These are phyloP conservation scores for Gastracanthus pulcherrimus DNA, from an alignment of 2,888 invertebrate species.

Conservation along the genomic window DNA sequence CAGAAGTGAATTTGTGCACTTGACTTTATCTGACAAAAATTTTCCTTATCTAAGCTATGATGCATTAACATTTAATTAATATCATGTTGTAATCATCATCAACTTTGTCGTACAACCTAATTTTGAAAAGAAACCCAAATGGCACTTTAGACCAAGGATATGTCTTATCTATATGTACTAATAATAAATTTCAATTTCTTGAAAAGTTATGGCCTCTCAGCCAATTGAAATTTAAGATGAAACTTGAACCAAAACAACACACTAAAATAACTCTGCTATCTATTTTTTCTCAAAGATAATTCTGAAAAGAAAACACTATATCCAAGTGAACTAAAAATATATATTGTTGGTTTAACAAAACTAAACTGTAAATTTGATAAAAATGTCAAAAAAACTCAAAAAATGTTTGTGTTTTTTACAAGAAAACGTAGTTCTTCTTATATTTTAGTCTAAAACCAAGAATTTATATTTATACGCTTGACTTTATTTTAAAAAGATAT, in stretches of 20 bases:
- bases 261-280: slow-evolving; percentile 39
- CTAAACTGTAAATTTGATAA: not conserved
- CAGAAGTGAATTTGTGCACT: slow-evolving; percentile 1
- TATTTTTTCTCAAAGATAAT: slow-evolving; percentile 31
- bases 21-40: slow-evolving; percentile 16
- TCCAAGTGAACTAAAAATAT: not conserved
- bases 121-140: not conserved
- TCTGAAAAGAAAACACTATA: not conserved
- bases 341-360: too few species aligned
- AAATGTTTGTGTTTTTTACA: not conserved
- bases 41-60: not conserved
- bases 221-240: slow-evolving; percentile 41
- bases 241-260: slow-evolving; percentile 52
- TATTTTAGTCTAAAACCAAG: too few species aligned
- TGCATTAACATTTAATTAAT: not conserved
- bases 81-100: not conserved
- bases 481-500: not conserved
- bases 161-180: slow-evolving; percentile 12
- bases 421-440: not conserved
- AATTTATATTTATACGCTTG: too few species aligned
- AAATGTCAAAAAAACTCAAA: not conserved
- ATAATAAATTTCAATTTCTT: slow-evolving; percentile 38
- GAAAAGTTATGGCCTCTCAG: not conserved
- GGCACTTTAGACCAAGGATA: not conserved
- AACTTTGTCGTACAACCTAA: not conserved